Percentiles rank a stretch among this genome's conserved stretches.
These are phyloP conservation scores for Chionodraco myersi DNA, from an alignment of 2,113 vertebrate genomes.

Conservation along the genomic window DNA sequence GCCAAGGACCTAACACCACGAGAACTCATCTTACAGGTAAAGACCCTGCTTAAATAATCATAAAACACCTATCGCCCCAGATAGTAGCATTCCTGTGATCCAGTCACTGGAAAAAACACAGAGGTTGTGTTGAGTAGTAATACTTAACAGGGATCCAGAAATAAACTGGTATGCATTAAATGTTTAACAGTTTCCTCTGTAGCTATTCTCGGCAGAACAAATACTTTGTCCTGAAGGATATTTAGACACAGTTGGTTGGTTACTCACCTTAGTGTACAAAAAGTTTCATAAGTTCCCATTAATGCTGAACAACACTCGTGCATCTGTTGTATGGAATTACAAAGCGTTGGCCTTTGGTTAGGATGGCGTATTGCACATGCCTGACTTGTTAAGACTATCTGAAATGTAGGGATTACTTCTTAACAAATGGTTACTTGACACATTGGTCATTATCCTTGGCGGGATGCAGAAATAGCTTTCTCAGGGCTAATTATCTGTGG, in stretches of 20 bases:
- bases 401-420: not conserved
- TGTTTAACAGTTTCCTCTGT: slow-evolving; percentile 17
- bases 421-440: slow-evolving; percentile 4
- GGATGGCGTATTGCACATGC: not conserved
- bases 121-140: not conserved
- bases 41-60: not conserved
- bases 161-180: slow-evolving; percentile 6
- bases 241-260: slow-evolving; percentile 9
- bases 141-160: not conserved
- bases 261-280: not conserved
- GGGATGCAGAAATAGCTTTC: slow-evolving; percentile 61
- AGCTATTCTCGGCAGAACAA: slow-evolving; percentile 45
- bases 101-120: not conserved
- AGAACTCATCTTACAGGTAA: slow-evolving; percentile 84
- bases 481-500: slow-evolving; percentile 74
- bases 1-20: slow-evolving; percentile 68
- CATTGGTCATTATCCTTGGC: slow-evolving; percentile 26
- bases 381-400: not conserved
- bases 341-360: not conserved
- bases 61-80: not conserved
- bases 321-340: not conserved
- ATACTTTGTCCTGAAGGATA: slow-evolving; percentile 18
- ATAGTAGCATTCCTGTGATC: slow-evolving; percentile 12
- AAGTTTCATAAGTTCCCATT: not conserved
- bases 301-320: not conserved